Percentiles rank a stretch among this genome's conserved stretches.
phyloP scores from a whole-genome alignment of 2,113 vertebrate species.

The Jacana jacana region DNA sequence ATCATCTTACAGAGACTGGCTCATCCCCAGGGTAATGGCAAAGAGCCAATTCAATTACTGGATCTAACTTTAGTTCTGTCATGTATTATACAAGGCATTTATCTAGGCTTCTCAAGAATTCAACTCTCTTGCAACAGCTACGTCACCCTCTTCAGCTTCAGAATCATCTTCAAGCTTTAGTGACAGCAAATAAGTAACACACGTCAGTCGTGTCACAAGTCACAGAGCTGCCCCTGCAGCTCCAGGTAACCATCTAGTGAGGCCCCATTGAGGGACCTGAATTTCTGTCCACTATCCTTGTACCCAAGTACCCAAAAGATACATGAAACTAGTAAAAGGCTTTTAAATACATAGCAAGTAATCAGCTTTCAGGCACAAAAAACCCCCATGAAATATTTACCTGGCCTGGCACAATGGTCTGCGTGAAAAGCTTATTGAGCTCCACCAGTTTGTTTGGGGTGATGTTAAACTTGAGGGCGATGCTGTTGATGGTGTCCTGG shows the following conservation, averaged over 20 bases:
- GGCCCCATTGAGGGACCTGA: neutral
- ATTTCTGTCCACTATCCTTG: neutral
- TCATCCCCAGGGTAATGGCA: neutral
- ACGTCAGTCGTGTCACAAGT: neutral
- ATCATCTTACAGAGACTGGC: neutral
- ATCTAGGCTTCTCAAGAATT: neutral
- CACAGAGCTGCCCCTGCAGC: neutral
- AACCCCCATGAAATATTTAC: conserved; percentile 64
- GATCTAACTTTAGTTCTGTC: neutral
- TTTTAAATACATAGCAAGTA: neutral
- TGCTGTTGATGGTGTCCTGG: conserved; percentile 90
- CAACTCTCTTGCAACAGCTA: neutral
- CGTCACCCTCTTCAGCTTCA: neutral
- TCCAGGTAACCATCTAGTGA: neutral
- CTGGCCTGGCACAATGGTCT: conserved; percentile 92
- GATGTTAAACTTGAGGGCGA: conserved; percentile 93
- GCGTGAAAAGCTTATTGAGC: conserved; percentile 92
- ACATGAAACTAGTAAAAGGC: neutral
- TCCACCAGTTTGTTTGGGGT: conserved; percentile 96
- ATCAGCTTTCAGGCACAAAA: neutral
- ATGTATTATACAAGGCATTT: neutral
- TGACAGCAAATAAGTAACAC: neutral
- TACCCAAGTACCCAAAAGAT: neutral
- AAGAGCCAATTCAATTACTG: neutral
- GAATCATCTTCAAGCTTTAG: neutral